These are phyloP conservation scores for Henricia sp. DNA, from an alignment of 53 echinoderm and acorn worm genomes.

Conservation along the genomic window DNA sequence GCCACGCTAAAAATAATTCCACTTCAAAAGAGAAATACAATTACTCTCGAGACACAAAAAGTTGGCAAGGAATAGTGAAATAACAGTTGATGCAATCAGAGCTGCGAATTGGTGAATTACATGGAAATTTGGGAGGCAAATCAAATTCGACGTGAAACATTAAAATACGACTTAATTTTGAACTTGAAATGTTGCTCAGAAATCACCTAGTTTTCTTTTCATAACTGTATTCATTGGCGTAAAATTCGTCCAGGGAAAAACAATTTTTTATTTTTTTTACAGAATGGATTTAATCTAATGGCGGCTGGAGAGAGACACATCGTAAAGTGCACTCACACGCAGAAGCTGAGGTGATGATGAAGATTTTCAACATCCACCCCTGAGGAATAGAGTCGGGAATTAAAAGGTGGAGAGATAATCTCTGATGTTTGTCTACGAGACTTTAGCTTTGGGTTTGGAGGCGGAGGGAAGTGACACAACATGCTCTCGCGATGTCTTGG, in stretches of 20 bases:
- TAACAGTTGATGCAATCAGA: conserved; percentile 7
- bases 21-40: conserved; percentile 1
- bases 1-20: conserved; percentile 13
- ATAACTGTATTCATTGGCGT: neutral
- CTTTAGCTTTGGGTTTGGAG: conserved; percentile 23
- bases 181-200: neutral
- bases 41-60: conserved; percentile 15
- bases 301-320: too few species aligned
- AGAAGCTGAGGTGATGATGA: too few species aligned
- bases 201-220: neutral
- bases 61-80: neutral
- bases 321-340: conserved; percentile 40
- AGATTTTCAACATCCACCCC: too few species aligned
- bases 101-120: neutral
- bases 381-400: too few species aligned
- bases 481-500: conserved; percentile 7
- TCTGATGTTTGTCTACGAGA: conserved; percentile 59
- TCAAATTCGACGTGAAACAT: neutral
- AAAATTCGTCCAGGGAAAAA: too few species aligned
- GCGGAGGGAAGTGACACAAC: neutral
- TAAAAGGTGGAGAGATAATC: too few species aligned
- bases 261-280: too few species aligned
- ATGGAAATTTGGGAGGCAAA: neutral
- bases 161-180: neutral
- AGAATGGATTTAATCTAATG: too few species aligned